These are phyloP conservation scores for Mesitornis unicolor DNA, from an alignment of 2,113 vertebrate genomes.

Conservation along the genomic window DNA sequence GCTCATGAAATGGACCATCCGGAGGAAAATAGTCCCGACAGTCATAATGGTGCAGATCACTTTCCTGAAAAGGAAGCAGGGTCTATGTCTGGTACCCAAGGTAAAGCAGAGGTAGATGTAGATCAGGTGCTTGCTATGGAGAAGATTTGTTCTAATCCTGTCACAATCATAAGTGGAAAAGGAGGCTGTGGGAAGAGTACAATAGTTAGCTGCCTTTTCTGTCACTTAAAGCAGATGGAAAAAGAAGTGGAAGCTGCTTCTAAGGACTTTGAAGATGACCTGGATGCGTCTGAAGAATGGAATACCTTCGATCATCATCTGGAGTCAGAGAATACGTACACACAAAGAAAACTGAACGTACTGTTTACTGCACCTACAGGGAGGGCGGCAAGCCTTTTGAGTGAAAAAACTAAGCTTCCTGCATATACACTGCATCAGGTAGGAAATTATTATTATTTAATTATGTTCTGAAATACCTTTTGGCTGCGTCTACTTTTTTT, in stretches of 20 bases:
- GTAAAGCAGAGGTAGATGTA: constrained; percentile 56
- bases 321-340: neutral
- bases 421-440: constrained; percentile 86
- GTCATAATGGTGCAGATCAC: neutral
- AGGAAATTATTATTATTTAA: neutral
- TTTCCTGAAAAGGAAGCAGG: neutral
- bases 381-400: constrained; percentile 77
- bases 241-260: constrained; percentile 67
- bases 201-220: constrained; percentile 77
- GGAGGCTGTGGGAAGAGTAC: constrained; percentile 88
- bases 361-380: constrained; percentile 85
- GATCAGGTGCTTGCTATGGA: constrained; percentile 76
- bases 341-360: constrained; percentile 51
- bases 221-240: constrained; percentile 61
- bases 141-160: constrained; percentile 81
- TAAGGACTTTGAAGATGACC: constrained; percentile 75
- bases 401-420: constrained; percentile 72
- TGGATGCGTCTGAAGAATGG: constrained; percentile 68
- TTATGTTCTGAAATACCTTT: neutral
- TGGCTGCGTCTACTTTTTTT: neutral
- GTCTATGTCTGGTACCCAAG: neutral
- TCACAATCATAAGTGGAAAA: constrained; percentile 85
- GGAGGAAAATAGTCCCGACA: neutral
- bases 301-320: neutral
- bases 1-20: neutral